Base-by-base conservation (phyloP, 2,797 vertebrate genomes). In the Podarcis siculus region DNA sequence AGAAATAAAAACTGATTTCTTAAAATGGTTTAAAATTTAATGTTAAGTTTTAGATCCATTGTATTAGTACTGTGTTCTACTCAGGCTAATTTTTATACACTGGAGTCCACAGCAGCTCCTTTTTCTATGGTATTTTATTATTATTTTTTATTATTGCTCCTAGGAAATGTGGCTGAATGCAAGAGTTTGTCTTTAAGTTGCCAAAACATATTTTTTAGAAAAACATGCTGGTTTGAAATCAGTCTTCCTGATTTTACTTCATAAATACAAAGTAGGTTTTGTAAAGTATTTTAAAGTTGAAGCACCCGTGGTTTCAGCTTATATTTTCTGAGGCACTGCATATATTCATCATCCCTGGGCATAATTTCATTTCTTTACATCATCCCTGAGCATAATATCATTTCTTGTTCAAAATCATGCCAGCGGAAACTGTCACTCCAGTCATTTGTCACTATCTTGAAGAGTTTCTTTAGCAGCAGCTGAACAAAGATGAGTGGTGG, bases 251-350 rank as follows among this genome's bases (percentile, higher is more conserved):
- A 30, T 76, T 27, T 42, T 75, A 30, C 23, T 21, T 80, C 21
- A 58, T 86, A 77, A 0, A 71, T 61, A 2, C 78, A 7, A 90
- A 86, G 49, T 90, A 9, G 4, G 61, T 15, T 55, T 85, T 55
- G 42, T 71, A 86, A 93, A 93, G 73, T 85, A 19, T 3, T 78
- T 1, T 75, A 78, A 58, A 76, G 55, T 79, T 58, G 5, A 7
- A n/a, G n/a, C 55, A 7, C 1, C 87, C 0, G 32, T 5, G 8
- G 19, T 30, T 12, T 89, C 35, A 88, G 82, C 21, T 8, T 79
- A 32, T 3, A 2, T 37, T 1, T 21, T 80, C 76, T n/a, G 27
- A 71, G 32, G 13, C 27, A 30, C 49, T 58, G 39, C 1, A n/a
- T 49, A 32, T 69, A n/a, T 71, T 23, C 15, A 83, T 13, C 8